These are phyloP conservation scores for Bugula neritina DNA, from an alignment of 2,888 invertebrate species.

Conservation along the genomic window DNA sequence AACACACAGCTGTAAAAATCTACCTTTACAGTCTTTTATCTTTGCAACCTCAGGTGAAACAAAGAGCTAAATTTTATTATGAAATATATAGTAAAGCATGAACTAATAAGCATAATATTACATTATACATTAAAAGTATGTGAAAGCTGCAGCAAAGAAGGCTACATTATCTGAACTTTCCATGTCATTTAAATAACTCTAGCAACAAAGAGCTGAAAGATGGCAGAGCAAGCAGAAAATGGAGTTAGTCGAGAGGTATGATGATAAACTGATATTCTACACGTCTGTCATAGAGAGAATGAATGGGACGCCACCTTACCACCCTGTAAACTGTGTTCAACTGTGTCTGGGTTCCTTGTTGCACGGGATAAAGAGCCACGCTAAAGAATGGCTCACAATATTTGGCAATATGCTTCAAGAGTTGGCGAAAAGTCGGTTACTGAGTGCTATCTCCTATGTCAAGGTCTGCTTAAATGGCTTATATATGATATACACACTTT, in stretches of 20 bases:
- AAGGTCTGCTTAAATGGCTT: too few species aligned
- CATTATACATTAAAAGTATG: too few species aligned
- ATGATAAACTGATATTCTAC: slow-evolving; percentile 3
- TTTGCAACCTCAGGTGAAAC: too few species aligned
- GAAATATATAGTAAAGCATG: too few species aligned
- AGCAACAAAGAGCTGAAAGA: slow-evolving; percentile 26
- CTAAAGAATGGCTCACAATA: slow-evolving; percentile 71
- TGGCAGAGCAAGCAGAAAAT: slow-evolving; percentile 3
- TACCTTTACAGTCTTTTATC: too few species aligned
- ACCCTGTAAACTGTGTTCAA: slow-evolving; percentile 41
- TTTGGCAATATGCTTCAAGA: slow-evolving; percentile 66
- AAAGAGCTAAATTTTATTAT: too few species aligned
- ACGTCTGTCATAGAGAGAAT: not conserved
- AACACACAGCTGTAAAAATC: too few species aligned
- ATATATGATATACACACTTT: too few species aligned
- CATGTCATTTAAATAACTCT: too few species aligned
- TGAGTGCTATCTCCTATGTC: not conserved
- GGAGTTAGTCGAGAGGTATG: not conserved
- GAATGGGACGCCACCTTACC: not conserved
- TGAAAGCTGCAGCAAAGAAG: too few species aligned
- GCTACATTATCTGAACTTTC: too few species aligned
- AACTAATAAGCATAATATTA: too few species aligned
- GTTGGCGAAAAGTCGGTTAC: slow-evolving; percentile 65
- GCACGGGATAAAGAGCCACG: slow-evolving; percentile 66
- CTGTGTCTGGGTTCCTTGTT: slow-evolving; percentile 70